phyloP scores from a whole-genome alignment of 2,888 invertebrate species.

The Tipula helvola region DNA sequence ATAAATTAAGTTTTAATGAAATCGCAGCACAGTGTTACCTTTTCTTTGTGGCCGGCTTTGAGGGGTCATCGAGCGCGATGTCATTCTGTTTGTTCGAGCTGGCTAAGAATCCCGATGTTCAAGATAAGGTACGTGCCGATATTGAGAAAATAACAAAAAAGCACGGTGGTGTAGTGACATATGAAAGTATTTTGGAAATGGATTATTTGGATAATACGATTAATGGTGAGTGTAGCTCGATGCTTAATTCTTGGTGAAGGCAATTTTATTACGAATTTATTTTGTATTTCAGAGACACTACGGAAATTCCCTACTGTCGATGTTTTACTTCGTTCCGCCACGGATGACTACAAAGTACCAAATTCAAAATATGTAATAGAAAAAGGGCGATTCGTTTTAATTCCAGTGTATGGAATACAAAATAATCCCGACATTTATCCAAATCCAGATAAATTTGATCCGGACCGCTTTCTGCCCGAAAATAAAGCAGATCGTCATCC shows the following conservation, averaged over 20 bases:
- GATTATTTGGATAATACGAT: slow-evolving; percentile 13
- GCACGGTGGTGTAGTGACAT: slow-evolving; percentile 12
- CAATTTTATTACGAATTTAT: neutral
- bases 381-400: slow-evolving; percentile 36
- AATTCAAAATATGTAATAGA: slow-evolving; percentile 34
- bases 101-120: slow-evolving; percentile 17
- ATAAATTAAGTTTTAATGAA: slow-evolving; percentile 11
- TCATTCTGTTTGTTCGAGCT: slow-evolving; percentile 24
- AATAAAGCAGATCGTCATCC: slow-evolving; percentile 36
- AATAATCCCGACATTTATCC: slow-evolving; percentile 42
- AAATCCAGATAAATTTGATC: slow-evolving; percentile 43
- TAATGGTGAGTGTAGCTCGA: slow-evolving; percentile 4
- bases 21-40: slow-evolving; percentile 19
- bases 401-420: slow-evolving; percentile 41
- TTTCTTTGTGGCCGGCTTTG: too few relatives aligned
- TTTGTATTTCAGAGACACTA: slow-evolving; percentile 31
- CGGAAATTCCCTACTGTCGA: slow-evolving; percentile 36
- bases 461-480: slow-evolving; percentile 42
- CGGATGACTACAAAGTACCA: slow-evolving; percentile 27
- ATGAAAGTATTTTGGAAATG: slow-evolving; percentile 14
- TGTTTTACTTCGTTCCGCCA: slow-evolving; percentile 27
- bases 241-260: neutral
- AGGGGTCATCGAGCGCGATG: slow-evolving; percentile 26
- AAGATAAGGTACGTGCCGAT: neutral
- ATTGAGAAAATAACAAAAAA: slow-evolving; percentile 1